These are phyloP conservation scores for Dysmachus trigonus DNA, from an alignment of 2,888 invertebrate genomes.

Conservation along the genomic window DNA sequence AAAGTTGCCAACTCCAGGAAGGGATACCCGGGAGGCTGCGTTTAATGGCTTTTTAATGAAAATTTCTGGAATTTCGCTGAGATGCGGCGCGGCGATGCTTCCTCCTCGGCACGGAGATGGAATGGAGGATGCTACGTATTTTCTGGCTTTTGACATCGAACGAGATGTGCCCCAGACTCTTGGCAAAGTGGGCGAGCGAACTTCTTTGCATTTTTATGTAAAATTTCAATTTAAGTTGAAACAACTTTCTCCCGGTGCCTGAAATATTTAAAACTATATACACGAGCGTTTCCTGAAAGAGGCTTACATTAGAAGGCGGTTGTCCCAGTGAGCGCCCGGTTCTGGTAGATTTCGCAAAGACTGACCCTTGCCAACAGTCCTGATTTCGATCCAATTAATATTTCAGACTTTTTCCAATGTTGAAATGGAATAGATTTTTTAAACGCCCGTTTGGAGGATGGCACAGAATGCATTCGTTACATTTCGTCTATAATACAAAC, in stretches of 20 bases:
- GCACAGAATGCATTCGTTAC: not conserved
- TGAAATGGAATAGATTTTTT: not conserved
- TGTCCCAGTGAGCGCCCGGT: not conserved
- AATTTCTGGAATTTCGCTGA: slow-evolving; percentile 29
- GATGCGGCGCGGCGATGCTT: slow-evolving; percentile 1
- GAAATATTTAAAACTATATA: slow-evolving; percentile 37
- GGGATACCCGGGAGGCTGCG: slow-evolving; percentile 34
- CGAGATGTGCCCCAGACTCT: not conserved
- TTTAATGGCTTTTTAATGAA: slow-evolving; percentile 40
- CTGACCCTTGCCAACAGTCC: not conserved
- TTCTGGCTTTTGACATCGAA: slow-evolving; percentile 22
- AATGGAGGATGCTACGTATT: not conserved
- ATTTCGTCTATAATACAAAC: not conserved
- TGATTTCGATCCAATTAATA: not conserved
- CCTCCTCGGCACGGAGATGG: not conserved
- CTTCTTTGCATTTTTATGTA: slow-evolving; percentile 33
- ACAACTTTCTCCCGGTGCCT: slow-evolving; percentile 16
- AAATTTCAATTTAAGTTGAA: slow-evolving; percentile 38
- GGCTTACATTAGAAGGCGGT: not conserved
- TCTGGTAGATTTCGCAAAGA: not conserved
- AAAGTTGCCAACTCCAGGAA: slow-evolving; percentile 5
- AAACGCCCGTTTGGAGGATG: not conserved
- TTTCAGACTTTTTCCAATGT: not conserved
- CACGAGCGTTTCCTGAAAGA: not conserved
- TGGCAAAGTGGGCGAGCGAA: not conserved